Conservation (phyloP, 2,113 vertebrate species). For the Pseudonaja textilis region DNA sequence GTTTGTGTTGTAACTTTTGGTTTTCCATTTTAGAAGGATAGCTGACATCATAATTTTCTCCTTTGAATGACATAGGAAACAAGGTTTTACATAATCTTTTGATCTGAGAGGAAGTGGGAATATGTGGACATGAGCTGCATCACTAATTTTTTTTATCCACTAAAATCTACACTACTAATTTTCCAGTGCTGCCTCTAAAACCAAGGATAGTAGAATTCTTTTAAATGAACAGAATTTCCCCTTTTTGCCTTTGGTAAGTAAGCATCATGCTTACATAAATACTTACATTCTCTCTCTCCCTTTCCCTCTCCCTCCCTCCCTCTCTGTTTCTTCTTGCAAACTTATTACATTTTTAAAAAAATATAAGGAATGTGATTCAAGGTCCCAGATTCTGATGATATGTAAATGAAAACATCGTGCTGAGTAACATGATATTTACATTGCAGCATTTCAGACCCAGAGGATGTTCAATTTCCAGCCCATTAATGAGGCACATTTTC, state of each 20-base stretch:
- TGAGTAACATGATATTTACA: conserved; percentile 36
- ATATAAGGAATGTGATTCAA: conserved; percentile 13
- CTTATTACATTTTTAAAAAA: neutral
- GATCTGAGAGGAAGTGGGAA: neutral
- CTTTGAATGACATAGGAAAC: neutral
- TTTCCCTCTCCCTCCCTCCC: too few species aligned
- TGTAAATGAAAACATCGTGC: conserved; percentile 44
- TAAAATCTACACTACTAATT: neutral
- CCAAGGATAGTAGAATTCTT: neutral
- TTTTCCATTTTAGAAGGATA: neutral
- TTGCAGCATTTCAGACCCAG: conserved; percentile 47
- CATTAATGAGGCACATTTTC: conserved; percentile 60
- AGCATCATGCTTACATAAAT: conserved; percentile 1
- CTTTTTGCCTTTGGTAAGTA: conserved; percentile 2
- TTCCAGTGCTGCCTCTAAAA: neutral
- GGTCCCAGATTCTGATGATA: conserved; percentile 24
- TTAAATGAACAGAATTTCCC: neutral
- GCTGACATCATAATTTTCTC: neutral
- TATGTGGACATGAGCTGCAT: neutral
- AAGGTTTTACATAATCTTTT: neutral
- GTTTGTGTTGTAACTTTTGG: neutral
- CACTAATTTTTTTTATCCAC: neutral
- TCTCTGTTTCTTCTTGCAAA: neutral
- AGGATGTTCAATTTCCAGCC: conserved; percentile 41
- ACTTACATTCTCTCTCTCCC: neutral